Percentiles rank a stretch among this genome's conserved stretches.
Evolutionary conservation across 2,113 vertebrate genomes (phyloP).

Genomic region (Corythoichthys haematopterus): DNA sequence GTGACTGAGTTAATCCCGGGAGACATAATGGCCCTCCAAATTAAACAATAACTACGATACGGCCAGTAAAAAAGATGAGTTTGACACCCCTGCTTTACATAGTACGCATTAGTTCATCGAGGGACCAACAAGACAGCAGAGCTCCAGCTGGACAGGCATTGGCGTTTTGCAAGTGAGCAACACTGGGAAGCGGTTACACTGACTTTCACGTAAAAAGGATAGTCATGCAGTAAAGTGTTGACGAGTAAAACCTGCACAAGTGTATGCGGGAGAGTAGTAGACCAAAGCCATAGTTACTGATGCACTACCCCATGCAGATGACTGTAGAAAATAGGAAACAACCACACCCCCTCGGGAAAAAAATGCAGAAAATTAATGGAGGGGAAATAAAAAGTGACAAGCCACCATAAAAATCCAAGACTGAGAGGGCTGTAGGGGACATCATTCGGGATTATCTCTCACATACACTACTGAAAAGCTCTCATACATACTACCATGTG

Average conservation of each 20-base stretch:
- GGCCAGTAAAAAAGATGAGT: too few relatives aligned
- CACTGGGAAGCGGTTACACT: constrained; percentile 41
- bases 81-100: too few relatives aligned
- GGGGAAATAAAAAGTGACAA: constrained; percentile 52
- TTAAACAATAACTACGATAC: too few relatives aligned
- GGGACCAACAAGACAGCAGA: constrained; percentile 48
- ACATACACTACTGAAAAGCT: neutral
- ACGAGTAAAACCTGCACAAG: constrained; percentile 29
- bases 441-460: neutral
- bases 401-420: constrained; percentile 47
- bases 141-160: constrained; percentile 56
- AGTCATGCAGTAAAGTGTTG: constrained; percentile 54
- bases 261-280: constrained; percentile 41
- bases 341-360: constrained; percentile 11
- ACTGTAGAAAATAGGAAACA: constrained; percentile 38
- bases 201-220: constrained; percentile 31
- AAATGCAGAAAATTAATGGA: constrained; percentile 45
- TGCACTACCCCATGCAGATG: constrained; percentile 63
- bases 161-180: constrained; percentile 32
- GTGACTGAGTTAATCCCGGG: too few relatives aligned
- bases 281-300: constrained; percentile 50
- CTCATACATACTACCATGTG: neutral
- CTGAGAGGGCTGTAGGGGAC: neutral
- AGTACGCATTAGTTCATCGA: constrained; percentile 28
- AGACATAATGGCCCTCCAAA: too few relatives aligned